phyloP scores from a whole-genome alignment of 2,888 invertebrate species.

The Polyommatus iphigenia region DNA sequence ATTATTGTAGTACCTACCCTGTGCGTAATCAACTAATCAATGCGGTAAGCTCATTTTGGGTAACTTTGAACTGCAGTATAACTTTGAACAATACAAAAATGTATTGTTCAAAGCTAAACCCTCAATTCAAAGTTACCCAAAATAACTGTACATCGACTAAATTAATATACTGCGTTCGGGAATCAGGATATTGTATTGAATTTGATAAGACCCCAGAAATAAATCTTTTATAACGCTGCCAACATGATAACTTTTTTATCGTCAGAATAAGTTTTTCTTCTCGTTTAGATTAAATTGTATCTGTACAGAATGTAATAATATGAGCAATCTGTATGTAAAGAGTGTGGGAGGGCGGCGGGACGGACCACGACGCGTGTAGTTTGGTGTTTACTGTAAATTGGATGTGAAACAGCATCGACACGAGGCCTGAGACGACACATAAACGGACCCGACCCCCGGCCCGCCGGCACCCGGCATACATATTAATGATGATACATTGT shows the following conservation, averaged over 20 bases:
- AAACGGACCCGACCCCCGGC: not conserved
- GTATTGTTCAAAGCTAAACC: too few species aligned
- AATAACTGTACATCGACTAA: too few species aligned
- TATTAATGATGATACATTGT: not conserved
- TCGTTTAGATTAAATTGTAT: not conserved
- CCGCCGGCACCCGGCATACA: not conserved
- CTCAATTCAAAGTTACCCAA: too few species aligned
- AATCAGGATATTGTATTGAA: too few species aligned
- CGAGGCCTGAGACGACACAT: not conserved
- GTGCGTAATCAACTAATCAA: too few species aligned
- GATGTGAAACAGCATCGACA: not conserved
- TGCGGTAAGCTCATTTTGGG: too few species aligned
- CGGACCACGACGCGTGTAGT: not conserved
- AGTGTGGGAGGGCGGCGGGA: not conserved
- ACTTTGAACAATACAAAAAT: too few species aligned
- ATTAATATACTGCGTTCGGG: not conserved
- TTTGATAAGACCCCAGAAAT: too few species aligned
- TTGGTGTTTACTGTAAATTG: constrained; percentile 16
- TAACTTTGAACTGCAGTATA: too few species aligned
- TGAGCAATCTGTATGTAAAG: not conserved
- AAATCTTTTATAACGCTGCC: not conserved
- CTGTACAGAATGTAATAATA: not conserved
- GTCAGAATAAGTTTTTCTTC: not conserved
- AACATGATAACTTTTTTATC: not conserved
- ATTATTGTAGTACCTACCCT: too few species aligned